Evolutionary conservation across 1,140 invertebrate species (phyloP).

Genomic region (Asbolus verrucosus): DNA sequence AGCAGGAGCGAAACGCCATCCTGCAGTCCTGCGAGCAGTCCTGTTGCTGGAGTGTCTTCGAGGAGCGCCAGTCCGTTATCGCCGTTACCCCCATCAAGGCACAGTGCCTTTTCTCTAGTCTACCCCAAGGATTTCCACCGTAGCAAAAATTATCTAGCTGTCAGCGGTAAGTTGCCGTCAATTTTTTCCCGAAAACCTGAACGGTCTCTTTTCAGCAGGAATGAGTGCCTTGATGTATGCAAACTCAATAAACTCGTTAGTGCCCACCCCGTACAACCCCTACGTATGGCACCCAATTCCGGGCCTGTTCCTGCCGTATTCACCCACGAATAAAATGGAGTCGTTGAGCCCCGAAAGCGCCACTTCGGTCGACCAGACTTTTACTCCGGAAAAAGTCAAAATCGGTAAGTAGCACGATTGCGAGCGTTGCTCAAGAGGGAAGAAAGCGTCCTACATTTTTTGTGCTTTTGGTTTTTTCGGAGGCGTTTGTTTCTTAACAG

Average conservation of each 20-base stretch:
- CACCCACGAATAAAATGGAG: constrained; percentile 61
- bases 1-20: constrained; percentile 53
- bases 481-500: neutral
- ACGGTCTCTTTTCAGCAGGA: constrained; percentile 59
- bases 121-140: constrained; percentile 62
- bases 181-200: neutral
- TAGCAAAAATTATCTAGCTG: constrained; percentile 21
- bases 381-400: constrained; percentile 63
- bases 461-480: too few relatives aligned
- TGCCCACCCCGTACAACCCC: constrained; percentile 62
- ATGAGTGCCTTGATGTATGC: constrained; percentile 65
- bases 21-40: constrained; percentile 58
- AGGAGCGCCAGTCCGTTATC: constrained; percentile 62
- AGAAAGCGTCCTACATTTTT: too few relatives aligned
- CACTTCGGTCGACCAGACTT: constrained; percentile 58
- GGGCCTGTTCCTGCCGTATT: constrained; percentile 63
- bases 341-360: constrained; percentile 63
- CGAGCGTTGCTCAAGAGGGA: too few relatives aligned
- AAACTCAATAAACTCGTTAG: constrained; percentile 62
- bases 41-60: constrained; percentile 57
- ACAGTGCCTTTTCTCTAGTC: constrained; percentile 56
- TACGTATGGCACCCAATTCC: constrained; percentile 66
- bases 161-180: constrained; percentile 1
- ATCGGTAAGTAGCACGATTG: constrained; percentile 64
- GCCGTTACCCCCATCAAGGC: constrained; percentile 55